A percentile compares a stretch with the other conserved stretches of the same genome.
These are phyloP conservation scores for Podarcis cretensis DNA, from an alignment of 2,113 vertebrate species.

Conservation along the genomic window DNA sequence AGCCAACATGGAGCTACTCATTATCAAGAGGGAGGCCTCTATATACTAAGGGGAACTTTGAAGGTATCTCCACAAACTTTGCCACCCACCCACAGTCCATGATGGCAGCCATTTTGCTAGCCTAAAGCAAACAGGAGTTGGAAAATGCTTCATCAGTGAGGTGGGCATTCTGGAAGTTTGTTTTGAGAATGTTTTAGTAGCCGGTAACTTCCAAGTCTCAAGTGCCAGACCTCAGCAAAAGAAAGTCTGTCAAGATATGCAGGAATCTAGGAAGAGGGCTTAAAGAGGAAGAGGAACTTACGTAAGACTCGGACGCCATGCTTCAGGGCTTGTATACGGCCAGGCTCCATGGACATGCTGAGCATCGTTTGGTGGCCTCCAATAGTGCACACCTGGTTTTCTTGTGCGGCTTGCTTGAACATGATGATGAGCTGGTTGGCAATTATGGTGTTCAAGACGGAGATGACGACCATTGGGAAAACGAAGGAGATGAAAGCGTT, in stretches of 20 bases:
- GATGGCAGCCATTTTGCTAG: neutral
- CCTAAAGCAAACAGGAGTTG: neutral
- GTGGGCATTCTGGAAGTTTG: neutral
- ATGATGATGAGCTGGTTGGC: slow-evolving; percentile 93
- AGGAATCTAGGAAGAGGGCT: neutral
- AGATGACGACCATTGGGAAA: slow-evolving; percentile 92
- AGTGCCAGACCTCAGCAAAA: too few relatives aligned
- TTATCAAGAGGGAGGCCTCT: too few relatives aligned
- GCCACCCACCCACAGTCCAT: too few relatives aligned
- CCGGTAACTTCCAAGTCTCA: neutral
- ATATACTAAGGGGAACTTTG: too few relatives aligned
- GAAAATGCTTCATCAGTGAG: neutral
- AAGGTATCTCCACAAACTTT: neutral
- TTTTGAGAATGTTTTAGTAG: neutral
- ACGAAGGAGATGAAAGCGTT: slow-evolving; percentile 93
- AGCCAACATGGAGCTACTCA: too few relatives aligned
- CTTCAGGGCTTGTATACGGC: slow-evolving; percentile 89
- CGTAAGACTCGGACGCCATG: slow-evolving; percentile 93
- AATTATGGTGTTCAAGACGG: slow-evolving; percentile 90
- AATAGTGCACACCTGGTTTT: slow-evolving; percentile 83
- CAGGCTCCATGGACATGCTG: slow-evolving; percentile 88
- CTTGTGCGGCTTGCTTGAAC: slow-evolving; percentile 90
- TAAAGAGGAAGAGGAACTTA: slow-evolving; percentile 71
- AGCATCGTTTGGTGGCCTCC: slow-evolving; percentile 86
- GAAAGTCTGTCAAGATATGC: too few relatives aligned